Percentiles rank a stretch among this genome's conserved stretches.
Evolutionary conservation across 2,113 vertebrate species (phyloP).

Genomic region (Colossoma macropomum): DNA sequence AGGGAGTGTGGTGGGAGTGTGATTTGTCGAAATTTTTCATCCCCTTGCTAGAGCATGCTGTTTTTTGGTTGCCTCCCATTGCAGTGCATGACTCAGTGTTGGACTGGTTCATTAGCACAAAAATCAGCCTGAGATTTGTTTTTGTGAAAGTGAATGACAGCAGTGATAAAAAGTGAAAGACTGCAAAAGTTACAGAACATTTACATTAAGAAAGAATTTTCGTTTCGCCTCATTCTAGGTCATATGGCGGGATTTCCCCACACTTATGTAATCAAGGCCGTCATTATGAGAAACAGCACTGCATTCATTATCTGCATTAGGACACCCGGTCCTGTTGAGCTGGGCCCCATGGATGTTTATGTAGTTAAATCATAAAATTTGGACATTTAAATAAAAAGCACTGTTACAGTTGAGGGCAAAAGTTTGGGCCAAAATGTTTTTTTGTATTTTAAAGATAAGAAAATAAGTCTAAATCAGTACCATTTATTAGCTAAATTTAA

Average conservation of each 20-base stretch:
- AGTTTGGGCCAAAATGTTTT: no score
- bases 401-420: no score
- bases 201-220: not conserved
- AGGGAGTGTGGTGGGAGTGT: constrained; percentile 57
- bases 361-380: not conserved
- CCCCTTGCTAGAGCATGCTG: not conserved
- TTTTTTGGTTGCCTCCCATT: not conserved
- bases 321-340: no score
- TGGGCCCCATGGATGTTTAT: not conserved
- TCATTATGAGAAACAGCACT: not conserved
- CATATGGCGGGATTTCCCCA: not conserved
- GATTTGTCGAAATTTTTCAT: not conserved
- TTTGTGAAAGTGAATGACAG: not conserved
- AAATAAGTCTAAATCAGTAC: no score
- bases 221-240: not conserved
- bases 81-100: not conserved
- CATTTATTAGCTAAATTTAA: no score
- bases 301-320: not conserved
- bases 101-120: not conserved
- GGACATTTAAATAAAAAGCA: not conserved
- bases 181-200: not conserved
- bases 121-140: not conserved
- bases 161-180: not conserved
- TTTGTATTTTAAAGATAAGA: no score
- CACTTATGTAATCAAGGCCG: constrained; percentile 7